phyloP scores from a whole-genome alignment of 2,797 vertebrate genomes.

The Premnoplex brunnescens region DNA sequence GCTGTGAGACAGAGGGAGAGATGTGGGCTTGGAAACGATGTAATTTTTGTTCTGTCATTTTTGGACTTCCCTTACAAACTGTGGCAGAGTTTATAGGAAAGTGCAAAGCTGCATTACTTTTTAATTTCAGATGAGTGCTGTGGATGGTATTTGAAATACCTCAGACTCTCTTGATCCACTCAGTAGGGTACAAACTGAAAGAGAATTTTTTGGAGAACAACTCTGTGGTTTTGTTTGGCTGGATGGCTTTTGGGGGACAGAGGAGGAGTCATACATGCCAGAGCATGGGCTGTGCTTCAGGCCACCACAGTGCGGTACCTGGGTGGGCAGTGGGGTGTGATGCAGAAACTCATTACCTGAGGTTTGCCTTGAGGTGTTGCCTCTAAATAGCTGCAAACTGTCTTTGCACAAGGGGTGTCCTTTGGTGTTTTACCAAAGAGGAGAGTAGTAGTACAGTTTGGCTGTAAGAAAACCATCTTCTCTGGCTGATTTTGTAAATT shows the following conservation, averaged over 20 bases:
- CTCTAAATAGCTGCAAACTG: neutral
- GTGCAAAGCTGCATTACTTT: neutral
- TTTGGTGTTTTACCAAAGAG: neutral
- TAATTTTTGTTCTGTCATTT: constrained; percentile 35
- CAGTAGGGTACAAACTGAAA: neutral
- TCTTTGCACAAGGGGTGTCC: neutral
- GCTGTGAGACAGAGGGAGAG: neutral
- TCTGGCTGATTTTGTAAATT: neutral
- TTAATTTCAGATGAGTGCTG: constrained; percentile 11
- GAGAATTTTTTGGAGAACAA: neutral
- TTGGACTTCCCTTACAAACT: neutral
- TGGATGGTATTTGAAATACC: neutral
- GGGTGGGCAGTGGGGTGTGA: neutral
- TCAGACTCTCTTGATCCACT: neutral
- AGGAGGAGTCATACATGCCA: rapidly evolving
- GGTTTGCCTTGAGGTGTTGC: neutral
- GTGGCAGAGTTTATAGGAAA: neutral
- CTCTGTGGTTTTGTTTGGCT: neutral
- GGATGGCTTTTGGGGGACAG: neutral
- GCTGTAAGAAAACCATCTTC: neutral
- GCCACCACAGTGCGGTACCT: neutral
- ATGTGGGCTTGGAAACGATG: neutral
- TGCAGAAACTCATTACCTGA: neutral
- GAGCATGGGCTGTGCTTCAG: neutral
- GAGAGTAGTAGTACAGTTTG: neutral